Evolutionary conservation across 2,888 invertebrate genomes (phyloP), one percentile per base, ranked within the genome.

Genomic region (Mactromeris polynyma): DNA sequence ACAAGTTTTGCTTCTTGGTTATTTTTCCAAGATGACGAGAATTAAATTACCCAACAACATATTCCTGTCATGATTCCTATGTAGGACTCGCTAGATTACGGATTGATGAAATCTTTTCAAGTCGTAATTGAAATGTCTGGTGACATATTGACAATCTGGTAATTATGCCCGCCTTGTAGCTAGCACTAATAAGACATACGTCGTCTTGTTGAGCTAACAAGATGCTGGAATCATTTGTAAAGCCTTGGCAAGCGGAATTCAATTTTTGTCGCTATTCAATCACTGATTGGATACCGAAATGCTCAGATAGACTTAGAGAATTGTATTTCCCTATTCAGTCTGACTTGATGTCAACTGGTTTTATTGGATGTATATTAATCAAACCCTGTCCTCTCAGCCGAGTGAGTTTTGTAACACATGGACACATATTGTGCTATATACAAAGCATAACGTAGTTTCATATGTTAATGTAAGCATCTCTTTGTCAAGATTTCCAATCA

Each of bases 71-170:
- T 51, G 46, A 46, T 46, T 80, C 36, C 73, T 73, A 14, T 73
- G 31, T 31, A 46, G 80, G 40, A 46, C 46, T 46, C 19, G n/a
- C 9, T 33, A 46, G 80, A 80, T 80, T 46, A 46, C 17, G n/a
- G n/a, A 26, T 40, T 46, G 80, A 80, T 80, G 80, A 51, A 80
- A 33, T 46, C 31, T 40, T 31, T 80, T 80, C 80, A 46, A 51
- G 46, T n/a, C 21, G 31, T 80, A 80, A 80, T 80, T 51, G 80
- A 42, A 80, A 80, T 31, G 26, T 80, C 46, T 80, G 46, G 31
- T 46, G 46, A 46, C 42, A 46, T 80, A 80, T 80, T 80, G 80
- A n/a, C 51, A 46, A 80, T 42, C 21, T 21, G n/a, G 79, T 79
- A 42, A 79, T 79, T 42, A 42, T 40, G 19, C 26, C 42, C 40